A percentile compares a stretch with the other conserved stretches of the same genome.
Conservation (phyloP, 2,797 vertebrate genomes). For the Bradypodion ventrale region DNA sequence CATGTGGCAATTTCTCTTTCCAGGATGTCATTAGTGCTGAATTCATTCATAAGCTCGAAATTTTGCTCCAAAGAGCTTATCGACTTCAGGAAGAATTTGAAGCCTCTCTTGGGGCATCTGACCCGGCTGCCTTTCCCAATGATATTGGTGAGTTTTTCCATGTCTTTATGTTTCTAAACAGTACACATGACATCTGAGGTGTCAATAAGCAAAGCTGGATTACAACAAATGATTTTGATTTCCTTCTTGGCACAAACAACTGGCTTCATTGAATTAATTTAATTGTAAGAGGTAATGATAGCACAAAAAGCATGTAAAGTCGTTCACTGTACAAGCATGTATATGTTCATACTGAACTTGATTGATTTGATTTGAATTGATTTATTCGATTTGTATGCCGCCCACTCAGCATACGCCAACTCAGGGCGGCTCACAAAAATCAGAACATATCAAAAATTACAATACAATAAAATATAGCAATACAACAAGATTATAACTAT, state of each 20-base stretch:
- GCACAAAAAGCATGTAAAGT: background rate
- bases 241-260: background rate
- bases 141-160: conserved; percentile 82
- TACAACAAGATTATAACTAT: no score
- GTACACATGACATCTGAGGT: no score
- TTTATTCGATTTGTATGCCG: no score
- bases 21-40: conserved; percentile 94
- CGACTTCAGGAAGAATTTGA: conserved; percentile 97
- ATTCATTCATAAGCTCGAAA: conserved; percentile 94
- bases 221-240: background rate
- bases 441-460: no score
- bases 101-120: conserved; percentile 84
- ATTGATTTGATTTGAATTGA: no score
- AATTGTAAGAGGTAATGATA: background rate
- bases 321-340: background rate
- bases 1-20: conserved; percentile 19
- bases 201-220: background rate
- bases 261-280: background rate
- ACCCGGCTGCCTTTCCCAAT: conserved; percentile 80
- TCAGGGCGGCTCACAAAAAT: no score
- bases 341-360: background rate
- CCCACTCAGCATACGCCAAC: no score
- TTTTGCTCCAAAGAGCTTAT: conserved; percentile 93
- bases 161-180: background rate
- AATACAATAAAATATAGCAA: no score